These are phyloP conservation scores for Neolamprologus sp. DNA, from an alignment of 2,113 vertebrate species.

Conservation along the genomic window DNA sequence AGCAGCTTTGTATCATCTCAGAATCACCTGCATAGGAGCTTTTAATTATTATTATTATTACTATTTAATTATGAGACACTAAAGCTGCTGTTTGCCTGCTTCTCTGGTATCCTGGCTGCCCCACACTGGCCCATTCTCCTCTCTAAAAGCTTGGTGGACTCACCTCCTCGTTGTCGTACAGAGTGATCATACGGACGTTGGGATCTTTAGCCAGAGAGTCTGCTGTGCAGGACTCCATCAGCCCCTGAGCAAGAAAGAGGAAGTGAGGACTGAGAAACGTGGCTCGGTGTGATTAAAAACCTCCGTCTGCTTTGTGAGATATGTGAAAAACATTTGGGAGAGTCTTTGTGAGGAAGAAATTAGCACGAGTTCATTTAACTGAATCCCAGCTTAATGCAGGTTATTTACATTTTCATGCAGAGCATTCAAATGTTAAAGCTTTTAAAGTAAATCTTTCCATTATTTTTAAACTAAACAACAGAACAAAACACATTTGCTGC, in stretches of 20 bases:
- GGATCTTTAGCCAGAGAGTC: slow-evolving; percentile 78
- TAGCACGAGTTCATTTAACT: neutral
- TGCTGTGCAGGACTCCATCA: slow-evolving; percentile 78
- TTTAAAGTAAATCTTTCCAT: neutral
- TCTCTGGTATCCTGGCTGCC: neutral
- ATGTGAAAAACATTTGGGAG: neutral
- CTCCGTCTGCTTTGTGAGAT: neutral
- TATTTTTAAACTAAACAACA: neutral
- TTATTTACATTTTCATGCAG: neutral
- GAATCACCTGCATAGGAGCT: neutral
- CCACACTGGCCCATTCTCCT: neutral
- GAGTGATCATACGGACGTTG: slow-evolving; percentile 84
- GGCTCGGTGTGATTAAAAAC: neutral
- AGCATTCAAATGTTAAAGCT: neutral
- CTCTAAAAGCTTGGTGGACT: slow-evolving; percentile 2
- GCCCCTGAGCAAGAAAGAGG: slow-evolving; percentile 64
- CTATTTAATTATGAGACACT: neutral
- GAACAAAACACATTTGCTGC: neutral
- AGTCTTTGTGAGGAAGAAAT: neutral
- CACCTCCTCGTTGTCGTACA: slow-evolving; percentile 97
- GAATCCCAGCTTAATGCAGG: neutral
- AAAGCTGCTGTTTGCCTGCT: neutral
- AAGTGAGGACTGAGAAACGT: neutral
- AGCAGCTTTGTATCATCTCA: neutral
- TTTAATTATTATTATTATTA: neutral